A percentile compares a stretch with the other conserved stretches of the same genome.
Conservation (phyloP, 2,113 vertebrate genomes). For the Saguinus midas region DNA sequence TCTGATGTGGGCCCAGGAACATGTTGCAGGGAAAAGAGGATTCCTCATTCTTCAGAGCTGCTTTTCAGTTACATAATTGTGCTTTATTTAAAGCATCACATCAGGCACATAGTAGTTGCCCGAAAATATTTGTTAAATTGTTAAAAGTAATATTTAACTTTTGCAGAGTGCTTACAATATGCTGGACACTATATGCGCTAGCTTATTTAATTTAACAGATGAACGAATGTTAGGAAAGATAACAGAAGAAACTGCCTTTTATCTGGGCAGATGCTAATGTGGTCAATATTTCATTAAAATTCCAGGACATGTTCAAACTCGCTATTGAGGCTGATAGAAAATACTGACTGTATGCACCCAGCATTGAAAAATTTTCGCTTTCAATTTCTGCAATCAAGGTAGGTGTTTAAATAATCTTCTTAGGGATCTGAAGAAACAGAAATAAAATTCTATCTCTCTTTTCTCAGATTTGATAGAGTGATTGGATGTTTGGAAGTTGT, state of each 20-base stretch:
- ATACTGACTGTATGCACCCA: neutral
- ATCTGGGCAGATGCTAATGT: neutral
- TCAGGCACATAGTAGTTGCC: neutral
- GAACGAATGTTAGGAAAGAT: neutral
- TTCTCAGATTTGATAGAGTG: constrained; percentile 2
- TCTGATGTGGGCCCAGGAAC: neutral
- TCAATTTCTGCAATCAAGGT: neutral
- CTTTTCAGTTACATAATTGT: neutral
- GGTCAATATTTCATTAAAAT: neutral
- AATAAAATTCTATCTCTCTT: neutral
- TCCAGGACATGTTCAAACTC: neutral
- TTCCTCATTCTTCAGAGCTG: neutral
- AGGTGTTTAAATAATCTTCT: neutral
- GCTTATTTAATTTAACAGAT: neutral
- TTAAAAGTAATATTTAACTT: neutral
- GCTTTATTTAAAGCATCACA: neutral
- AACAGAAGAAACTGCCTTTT: neutral
- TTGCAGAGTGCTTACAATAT: neutral
- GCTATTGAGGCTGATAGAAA: constrained; percentile 20
- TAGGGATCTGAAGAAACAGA: neutral
- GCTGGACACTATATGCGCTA: neutral
- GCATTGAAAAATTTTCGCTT: neutral
- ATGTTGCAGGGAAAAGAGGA: neutral
- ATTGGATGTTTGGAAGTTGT: constrained; percentile 20
- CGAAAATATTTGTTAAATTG: neutral